Percentiles rank a stretch among this genome's conserved stretches.
phyloP scores from a whole-genome alignment of 2,888 invertebrate species.

The Heliconius hortense region DNA sequence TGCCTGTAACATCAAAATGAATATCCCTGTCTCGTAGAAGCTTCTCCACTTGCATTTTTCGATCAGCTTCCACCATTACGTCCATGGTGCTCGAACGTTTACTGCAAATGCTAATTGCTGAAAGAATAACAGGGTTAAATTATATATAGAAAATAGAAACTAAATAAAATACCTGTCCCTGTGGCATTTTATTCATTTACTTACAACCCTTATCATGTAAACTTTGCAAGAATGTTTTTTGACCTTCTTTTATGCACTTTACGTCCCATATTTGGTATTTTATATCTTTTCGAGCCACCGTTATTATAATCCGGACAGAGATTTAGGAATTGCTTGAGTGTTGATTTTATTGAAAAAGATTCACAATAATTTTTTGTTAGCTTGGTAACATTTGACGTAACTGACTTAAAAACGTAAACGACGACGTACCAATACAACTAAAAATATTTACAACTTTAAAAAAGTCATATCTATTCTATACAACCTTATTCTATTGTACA shows the following conservation, averaged over 20 bases:
- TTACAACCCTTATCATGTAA: constrained; percentile 71
- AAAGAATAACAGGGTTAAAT: constrained; percentile 31
- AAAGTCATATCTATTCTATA: not conserved
- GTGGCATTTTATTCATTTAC: constrained; percentile 33
- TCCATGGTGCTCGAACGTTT: constrained; percentile 56
- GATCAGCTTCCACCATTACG: constrained; percentile 62
- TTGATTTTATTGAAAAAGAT: not conserved
- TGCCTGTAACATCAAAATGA: constrained; percentile 52
- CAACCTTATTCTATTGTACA: constrained; percentile 5
- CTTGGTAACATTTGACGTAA: constrained; percentile 15
- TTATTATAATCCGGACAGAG: constrained; percentile 21
- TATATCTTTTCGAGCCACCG: constrained; percentile 67
- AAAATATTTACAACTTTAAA: not conserved
- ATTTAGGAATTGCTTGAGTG: constrained; percentile 17
- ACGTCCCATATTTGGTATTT: constrained; percentile 75
- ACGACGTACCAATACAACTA: not conserved
- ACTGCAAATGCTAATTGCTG: constrained; percentile 69
- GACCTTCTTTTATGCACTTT: constrained; percentile 69
- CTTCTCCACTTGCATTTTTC: constrained; percentile 61
- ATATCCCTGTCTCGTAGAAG: constrained; percentile 64
- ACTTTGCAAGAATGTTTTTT: constrained; percentile 66
- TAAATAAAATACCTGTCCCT: not conserved
- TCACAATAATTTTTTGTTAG: constrained; percentile 35
- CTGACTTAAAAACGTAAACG: not conserved
- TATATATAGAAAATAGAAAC: not conserved